These are phyloP conservation scores for Calliopsis andreniformis DNA, from an alignment of 1,140 invertebrate species.

Conservation along the genomic window DNA sequence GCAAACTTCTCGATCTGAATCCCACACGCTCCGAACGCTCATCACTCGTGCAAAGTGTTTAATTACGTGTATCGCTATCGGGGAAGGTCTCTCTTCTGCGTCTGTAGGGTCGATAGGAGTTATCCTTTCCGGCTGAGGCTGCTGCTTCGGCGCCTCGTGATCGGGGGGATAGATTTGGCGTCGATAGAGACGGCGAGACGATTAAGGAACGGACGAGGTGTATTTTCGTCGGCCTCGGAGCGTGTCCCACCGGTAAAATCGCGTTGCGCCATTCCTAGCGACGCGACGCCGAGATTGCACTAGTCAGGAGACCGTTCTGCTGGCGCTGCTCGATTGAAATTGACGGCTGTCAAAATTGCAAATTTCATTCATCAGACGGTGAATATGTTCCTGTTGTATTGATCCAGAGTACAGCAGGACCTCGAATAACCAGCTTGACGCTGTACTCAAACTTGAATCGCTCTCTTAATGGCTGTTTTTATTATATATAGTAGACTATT, in stretches of 20 bases:
- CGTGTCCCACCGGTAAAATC: neutral
- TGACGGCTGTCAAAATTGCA: neutral
- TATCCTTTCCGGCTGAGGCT: neutral
- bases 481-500: too few relatives aligned
- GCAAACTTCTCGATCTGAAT: neutral
- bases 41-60: too few relatives aligned
- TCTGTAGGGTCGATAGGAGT: neutral
- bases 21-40: neutral
- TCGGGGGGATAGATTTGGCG: constrained; percentile 13
- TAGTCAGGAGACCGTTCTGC: neutral
- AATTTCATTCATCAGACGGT: too few relatives aligned
- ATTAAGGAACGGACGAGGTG: constrained; percentile 22
- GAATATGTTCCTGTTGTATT: too few relatives aligned
- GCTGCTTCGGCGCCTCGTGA: neutral
- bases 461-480: too few relatives aligned
- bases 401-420: too few relatives aligned
- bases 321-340: neutral
- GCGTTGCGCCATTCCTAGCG: constrained; percentile 21
- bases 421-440: too few relatives aligned
- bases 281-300: constrained; percentile 8
- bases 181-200: neutral
- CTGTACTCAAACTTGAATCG: too few relatives aligned
- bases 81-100: too few relatives aligned
- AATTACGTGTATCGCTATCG: too few relatives aligned
- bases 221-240: constrained; percentile 25